Base-by-base conservation (phyloP, 2,113 vertebrate genomes). In the Elephas maximus region DNA sequence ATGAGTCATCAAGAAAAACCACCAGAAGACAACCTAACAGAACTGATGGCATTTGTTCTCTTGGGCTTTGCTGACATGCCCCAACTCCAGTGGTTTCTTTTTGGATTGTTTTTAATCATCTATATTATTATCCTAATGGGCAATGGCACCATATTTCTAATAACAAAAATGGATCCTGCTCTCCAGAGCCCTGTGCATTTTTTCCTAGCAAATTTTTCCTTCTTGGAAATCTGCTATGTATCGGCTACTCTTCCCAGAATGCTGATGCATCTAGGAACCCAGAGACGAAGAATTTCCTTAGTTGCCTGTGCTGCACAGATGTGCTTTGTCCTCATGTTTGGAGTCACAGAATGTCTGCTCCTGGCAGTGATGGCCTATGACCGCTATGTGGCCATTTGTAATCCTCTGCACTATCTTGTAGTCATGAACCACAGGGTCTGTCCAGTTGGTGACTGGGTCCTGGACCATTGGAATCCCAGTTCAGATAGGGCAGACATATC, bases 301-400 rank as follows among this genome's bases (percentile, higher is more conserved):
- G 48, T 73, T 30, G 4, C 77, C 37, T 79, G 78, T 67, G 63
- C 76, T 67, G 18, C 62, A n/a, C 82, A 48, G 37, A 78, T 69
- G 85, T 95, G 53, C 69, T 74, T 48, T 62, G 15, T 74, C 17
- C n/a, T 74, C 23, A 74, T 74, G 2, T 41, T 74, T 20, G 71
- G 71, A 74, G 8, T 1, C 37, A 41, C n/a, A 20, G 71, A 74
- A 20, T 74, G n/a, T 74, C 41, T 74, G 17, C 71, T 74, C 7
- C 18, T 41, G 18, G 8, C 71, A 8, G 71, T 74, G 6, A 74
- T 41, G 71, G n/a, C n/a, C 20, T 74, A 74, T 74, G 71, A 74
- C 71, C n/a, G 71, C 37, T 74, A 95, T 57, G 53, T 94, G 30
- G 92, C 92, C 23, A 96, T 94, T 71, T 88, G 93, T 73, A 89